phyloP scores from a whole-genome alignment of 2,113 vertebrate species.

The Alethe diademata region DNA sequence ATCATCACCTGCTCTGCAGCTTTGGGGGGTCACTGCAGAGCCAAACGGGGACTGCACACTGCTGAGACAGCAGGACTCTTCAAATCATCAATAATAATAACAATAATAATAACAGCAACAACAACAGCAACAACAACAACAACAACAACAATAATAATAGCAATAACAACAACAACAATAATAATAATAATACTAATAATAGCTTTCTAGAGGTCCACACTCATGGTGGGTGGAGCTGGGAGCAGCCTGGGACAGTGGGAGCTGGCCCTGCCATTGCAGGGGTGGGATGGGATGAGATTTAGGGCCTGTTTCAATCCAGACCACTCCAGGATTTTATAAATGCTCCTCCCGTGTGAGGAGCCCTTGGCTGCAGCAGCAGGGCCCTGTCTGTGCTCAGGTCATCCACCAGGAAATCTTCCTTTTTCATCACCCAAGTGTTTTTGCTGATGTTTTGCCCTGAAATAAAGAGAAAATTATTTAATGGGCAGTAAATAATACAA shows the following conservation, averaged over 20 bases:
- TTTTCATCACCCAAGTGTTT: background rate
- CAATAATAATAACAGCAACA: background rate
- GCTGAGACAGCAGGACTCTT: background rate
- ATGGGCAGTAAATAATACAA: background rate
- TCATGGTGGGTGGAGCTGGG: no score
- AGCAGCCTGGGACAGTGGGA: background rate
- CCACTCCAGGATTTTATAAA: background rate
- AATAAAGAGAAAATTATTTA: background rate
- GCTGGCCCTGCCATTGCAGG: background rate
- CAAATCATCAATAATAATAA: accelerated
- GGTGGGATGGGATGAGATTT: accelerated
- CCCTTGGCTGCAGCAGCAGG: background rate
- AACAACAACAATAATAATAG: accelerated
- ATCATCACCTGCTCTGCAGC: accelerated
- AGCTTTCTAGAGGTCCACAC: no score
- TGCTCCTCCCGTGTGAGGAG: accelerated
- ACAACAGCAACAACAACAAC: no score
- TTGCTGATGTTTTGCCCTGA: background rate
- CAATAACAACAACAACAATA: no score
- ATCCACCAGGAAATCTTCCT: background rate
- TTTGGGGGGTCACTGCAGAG: background rate
- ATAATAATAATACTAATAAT: no score
- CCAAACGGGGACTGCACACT: accelerated
- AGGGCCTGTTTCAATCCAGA: background rate
- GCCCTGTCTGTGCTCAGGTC: background rate